Evolutionary conservation across 2,797 vertebrate genomes (phyloP).

Genomic region (Gouania willdenowi): DNA sequence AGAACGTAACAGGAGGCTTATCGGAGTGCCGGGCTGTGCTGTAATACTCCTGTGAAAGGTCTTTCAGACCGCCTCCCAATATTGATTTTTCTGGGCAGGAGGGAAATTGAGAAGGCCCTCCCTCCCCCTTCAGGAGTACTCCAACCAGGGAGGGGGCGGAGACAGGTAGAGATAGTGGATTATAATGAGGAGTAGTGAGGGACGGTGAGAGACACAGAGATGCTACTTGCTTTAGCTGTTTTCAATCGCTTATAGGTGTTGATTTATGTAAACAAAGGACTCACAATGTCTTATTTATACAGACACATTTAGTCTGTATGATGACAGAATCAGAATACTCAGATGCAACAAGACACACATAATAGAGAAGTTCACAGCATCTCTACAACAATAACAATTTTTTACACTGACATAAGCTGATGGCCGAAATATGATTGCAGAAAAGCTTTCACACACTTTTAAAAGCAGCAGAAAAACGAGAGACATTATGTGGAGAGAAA

Average conservation of each 20-base stretch:
- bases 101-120: slow-evolving; percentile 63
- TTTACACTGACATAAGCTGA: no score
- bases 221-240: neutral
- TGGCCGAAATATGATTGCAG: no score
- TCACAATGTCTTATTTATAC: no score
- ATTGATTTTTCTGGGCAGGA: slow-evolving; percentile 72
- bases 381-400: no score
- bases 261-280: slow-evolving; percentile 1
- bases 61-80: slow-evolving; percentile 76
- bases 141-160: slow-evolving; percentile 24
- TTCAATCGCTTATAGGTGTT: neutral
- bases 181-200: neutral
- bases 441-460: no score
- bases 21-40: slow-evolving; percentile 74
- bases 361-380: no score
- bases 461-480: no score
- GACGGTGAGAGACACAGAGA: slow-evolving; percentile 6
- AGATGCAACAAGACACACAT: no score
- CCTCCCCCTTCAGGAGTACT: slow-evolving; percentile 46
- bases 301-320: no score
- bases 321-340: no score
- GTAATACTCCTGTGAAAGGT: slow-evolving; percentile 84
- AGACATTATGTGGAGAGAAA: no score
- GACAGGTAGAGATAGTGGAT: slow-evolving; percentile 45
- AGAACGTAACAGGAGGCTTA: slow-evolving; percentile 79